A percentile compares a stretch with the other conserved stretches of the same genome.
These are phyloP conservation scores for Pentalonia nigronervosa DNA, from an alignment of 1,140 invertebrate genomes.

Conservation along the genomic window DNA sequence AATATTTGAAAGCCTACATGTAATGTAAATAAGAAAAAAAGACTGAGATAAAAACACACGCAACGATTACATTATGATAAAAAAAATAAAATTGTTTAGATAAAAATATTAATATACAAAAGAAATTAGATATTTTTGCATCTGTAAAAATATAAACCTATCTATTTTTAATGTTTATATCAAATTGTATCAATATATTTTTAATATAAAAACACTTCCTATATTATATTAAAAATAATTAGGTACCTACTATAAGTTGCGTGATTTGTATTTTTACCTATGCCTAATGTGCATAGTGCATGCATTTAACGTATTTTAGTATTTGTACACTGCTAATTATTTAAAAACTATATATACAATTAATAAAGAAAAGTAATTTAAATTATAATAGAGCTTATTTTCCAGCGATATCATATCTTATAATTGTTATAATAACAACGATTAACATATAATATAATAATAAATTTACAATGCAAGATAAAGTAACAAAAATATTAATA, in stretches of 20 bases:
- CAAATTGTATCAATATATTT: too few relatives aligned
- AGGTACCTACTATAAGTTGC: too few relatives aligned
- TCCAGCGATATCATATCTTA: accelerated
- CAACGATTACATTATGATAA: not conserved
- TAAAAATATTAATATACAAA: not conserved
- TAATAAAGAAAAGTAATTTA: not conserved
- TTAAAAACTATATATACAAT: not conserved
- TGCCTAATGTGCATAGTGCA: not conserved
- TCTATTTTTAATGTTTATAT: too few relatives aligned
- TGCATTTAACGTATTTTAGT: not conserved
- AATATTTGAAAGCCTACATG: not conserved
- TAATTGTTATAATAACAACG: not conserved
- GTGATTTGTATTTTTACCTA: too few relatives aligned
- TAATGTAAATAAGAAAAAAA: not conserved
- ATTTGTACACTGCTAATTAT: not conserved
- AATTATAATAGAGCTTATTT: not conserved
- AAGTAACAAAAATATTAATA: too few relatives aligned
- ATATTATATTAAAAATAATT: too few relatives aligned
- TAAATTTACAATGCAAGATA: too few relatives aligned
- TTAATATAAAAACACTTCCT: too few relatives aligned
- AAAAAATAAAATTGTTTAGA: not conserved
- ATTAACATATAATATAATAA: too few relatives aligned
- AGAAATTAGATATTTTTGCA: not conserved
- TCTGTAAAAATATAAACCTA: too few relatives aligned
- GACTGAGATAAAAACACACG: not conserved